Base-by-base conservation (phyloP, 2,113 vertebrate genomes). In the Peromyscus leucopus region DNA sequence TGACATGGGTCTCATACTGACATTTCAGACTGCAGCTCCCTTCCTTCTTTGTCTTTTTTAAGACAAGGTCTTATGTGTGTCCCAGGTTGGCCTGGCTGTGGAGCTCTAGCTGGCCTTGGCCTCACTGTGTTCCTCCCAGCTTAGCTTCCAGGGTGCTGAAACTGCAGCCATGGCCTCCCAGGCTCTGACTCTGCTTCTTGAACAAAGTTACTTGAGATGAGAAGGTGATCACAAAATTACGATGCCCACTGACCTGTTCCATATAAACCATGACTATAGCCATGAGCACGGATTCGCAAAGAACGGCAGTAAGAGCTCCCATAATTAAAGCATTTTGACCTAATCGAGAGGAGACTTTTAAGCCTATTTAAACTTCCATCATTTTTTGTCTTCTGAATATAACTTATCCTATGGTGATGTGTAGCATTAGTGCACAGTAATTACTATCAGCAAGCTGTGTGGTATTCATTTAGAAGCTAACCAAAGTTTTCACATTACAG, bases 381-480 rank as follows among this genome's bases (percentile, higher is more conserved):
- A 59, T 72, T 88, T 93, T 83, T 69, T 96, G 92, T 59, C 12
- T 93, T 93, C 95, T 82, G 26, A 95, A 16, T 61, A 94, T 55
- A 96, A 71, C 33, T 84, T 95, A 46, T 65, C 63, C n/a, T 76
- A 79, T 19, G 8, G 15, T 61, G 26, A 63, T 31, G 79, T 10
- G 10, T 28, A 95, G 93, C 92, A 74, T 84, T 71, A 84, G 12
- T 15, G 72, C 75, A 67, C 28, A 57, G 6, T 61, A 63, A 69
- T 63, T 86, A 39, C 7, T 74, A 85, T 67, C 33, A 33, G 11
- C 6, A 65, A 63, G 16, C 74, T 71, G 74, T 6, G 24, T 87
- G 72, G 42, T 83, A 94, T 9, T 78, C 13, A 84, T 11, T 91
- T 26, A 84, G 12, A 90, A 94, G n/a, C 80, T 75, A 57, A 33